These are phyloP conservation scores for Urocitellus parryii DNA, from an alignment of 2,113 vertebrate genomes.

Conservation along the genomic window DNA sequence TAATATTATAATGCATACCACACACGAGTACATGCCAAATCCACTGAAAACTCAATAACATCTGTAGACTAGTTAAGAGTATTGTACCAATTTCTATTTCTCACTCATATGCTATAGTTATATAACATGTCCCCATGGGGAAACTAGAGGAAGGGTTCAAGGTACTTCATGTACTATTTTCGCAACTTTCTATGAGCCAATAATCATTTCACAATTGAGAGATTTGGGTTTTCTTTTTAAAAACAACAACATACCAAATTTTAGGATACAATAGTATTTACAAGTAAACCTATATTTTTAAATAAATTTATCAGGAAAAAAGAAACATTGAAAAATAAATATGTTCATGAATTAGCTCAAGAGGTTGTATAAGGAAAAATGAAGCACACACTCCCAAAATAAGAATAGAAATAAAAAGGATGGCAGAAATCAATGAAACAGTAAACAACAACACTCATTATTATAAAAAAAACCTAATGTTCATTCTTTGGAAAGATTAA, in stretches of 20 bases:
- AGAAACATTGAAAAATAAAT: not conserved
- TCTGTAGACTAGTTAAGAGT: not conserved
- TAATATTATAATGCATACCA: not conserved
- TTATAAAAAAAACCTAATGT: slow-evolving; percentile 44
- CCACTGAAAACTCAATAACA: slow-evolving; percentile 12
- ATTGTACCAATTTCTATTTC: not conserved
- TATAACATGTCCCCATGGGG: not conserved
- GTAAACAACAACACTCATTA: not conserved
- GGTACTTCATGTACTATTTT: not conserved
- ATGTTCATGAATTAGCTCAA: slow-evolving; percentile 40
- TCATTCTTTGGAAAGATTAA: slow-evolving; percentile 50
- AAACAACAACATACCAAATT: not conserved
- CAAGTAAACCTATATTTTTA: slow-evolving; percentile 42
- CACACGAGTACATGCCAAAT: not conserved
- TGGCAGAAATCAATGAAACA: slow-evolving; percentile 1
- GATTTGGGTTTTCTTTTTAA: not conserved
- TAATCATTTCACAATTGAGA: slow-evolving; percentile 40
- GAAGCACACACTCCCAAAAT: not conserved
- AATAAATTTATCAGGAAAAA: slow-evolving; percentile 38
- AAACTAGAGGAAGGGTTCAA: not conserved
- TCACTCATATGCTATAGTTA: not conserved
- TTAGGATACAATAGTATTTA: not conserved
- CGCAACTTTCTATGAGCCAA: slow-evolving; percentile 35
- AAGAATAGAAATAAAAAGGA: not conserved
- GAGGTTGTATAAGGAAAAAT: not conserved